A percentile compares a stretch with the other conserved stretches of the same genome.
Evolutionary conservation across 2,113 vertebrate genomes (phyloP).

Genomic region (Sturnus vulgaris): DNA sequence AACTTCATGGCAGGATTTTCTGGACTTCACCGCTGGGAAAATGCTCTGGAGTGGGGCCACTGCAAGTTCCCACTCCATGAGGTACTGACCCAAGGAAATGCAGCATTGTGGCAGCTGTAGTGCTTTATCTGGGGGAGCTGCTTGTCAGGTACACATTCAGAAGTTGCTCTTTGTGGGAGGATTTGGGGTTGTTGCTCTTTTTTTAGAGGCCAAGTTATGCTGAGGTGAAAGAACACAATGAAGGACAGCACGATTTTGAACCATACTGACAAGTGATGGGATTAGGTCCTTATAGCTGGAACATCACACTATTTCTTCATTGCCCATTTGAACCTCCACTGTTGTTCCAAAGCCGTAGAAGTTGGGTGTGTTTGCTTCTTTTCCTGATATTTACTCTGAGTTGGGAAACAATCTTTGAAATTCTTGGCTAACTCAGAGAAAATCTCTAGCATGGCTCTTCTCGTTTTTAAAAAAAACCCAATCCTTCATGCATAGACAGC

Average conservation of each 20-base stretch:
- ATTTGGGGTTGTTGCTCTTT: background rate
- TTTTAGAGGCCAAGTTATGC: background rate
- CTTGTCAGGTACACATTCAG: rapidly evolving
- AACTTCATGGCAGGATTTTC: background rate
- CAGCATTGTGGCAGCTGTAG: rapidly evolving
- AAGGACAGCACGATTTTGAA: background rate
- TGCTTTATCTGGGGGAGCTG: background rate
- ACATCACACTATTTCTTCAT: background rate
- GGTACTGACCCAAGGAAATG: background rate
- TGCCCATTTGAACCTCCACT: background rate
- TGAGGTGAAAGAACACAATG: background rate
- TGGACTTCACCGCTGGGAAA: background rate
- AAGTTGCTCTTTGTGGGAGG: background rate
- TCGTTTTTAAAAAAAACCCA: background rate
- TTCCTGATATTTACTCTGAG: background rate
- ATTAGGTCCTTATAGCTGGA: background rate
- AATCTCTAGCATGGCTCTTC: background rate
- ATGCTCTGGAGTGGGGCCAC: rapidly evolving
- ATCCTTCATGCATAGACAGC: background rate
- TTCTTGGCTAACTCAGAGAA: background rate
- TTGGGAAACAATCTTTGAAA: background rate
- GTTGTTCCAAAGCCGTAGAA: background rate
- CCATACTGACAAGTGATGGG: background rate
- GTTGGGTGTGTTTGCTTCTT: rapidly evolving
- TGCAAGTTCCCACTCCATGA: rapidly evolving